Conservation (phyloP, 2,888 invertebrate species). For the Steinernema carpocapsae region DNA sequence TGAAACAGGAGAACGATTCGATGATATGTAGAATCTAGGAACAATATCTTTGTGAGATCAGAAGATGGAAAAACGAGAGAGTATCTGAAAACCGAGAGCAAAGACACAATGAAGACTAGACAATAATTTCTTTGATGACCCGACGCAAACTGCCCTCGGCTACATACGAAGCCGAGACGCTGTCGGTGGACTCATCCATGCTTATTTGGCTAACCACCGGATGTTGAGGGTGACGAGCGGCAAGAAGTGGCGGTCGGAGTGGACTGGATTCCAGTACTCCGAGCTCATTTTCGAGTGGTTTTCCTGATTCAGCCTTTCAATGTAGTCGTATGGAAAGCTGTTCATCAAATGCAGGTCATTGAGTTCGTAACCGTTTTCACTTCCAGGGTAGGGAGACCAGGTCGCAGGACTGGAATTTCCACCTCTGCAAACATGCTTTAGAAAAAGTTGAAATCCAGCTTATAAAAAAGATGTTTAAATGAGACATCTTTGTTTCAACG, state of each 20-base stretch:
- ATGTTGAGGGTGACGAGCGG: too few species aligned
- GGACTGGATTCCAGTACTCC: too few species aligned
- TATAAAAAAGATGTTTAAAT: too few species aligned
- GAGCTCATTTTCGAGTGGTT: too few species aligned
- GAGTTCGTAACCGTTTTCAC: conserved; percentile 43
- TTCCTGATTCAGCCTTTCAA: background rate
- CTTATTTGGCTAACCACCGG: too few species aligned
- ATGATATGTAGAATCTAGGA: too few species aligned
- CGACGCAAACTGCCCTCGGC: conserved; percentile 36
- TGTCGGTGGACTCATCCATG: conserved; percentile 30
- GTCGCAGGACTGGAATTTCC: background rate
- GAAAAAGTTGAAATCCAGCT: too few species aligned
- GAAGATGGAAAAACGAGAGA: background rate
- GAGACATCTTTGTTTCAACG: too few species aligned
- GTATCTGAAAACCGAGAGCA: background rate
- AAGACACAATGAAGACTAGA: conserved; percentile 29
- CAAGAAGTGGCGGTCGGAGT: too few species aligned
- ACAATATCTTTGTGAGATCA: too few species aligned
- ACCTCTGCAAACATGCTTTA: conserved; percentile 5
- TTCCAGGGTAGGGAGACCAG: conserved; percentile 14
- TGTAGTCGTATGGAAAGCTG: conserved; percentile 34
- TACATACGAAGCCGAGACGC: conserved; percentile 36
- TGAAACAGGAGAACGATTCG: conserved; percentile 1
- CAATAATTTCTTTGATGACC: conserved; percentile 41
- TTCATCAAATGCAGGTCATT: conserved; percentile 45